phyloP scores from a whole-genome alignment of 2,797 vertebrate species.

The Pangasius krempfi region DNA sequence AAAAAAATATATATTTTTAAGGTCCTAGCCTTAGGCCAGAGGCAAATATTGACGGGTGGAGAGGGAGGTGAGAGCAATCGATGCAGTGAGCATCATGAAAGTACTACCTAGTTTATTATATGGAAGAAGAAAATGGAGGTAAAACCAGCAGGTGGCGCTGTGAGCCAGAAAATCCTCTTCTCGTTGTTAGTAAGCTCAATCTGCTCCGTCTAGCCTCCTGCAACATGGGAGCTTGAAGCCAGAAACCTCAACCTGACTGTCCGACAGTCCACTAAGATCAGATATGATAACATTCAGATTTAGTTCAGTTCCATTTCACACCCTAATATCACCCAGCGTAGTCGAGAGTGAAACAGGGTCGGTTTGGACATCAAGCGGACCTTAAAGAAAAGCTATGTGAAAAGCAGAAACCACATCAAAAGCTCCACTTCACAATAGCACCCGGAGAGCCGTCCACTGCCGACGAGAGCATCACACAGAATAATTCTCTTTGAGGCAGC shows the following conservation, averaged over 20 bases:
- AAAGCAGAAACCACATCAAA: slow-evolving; percentile 40
- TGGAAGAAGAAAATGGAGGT: background rate
- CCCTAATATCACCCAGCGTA: background rate
- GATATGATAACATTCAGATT: background rate
- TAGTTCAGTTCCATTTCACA: background rate
- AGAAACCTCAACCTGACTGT: background rate
- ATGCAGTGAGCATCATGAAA: slow-evolving; percentile 6
- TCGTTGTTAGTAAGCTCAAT: background rate
- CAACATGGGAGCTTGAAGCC: background rate
- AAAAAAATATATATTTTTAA: slow-evolving; percentile 28
- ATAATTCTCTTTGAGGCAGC: slow-evolving; percentile 43
- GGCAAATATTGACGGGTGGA: slow-evolving; percentile 30
- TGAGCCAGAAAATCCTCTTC: slow-evolving; percentile 48
- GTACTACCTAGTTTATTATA: slow-evolving; percentile 3
- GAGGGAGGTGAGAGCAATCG: slow-evolving; percentile 15
- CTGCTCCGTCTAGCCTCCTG: background rate
- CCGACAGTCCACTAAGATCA: background rate
- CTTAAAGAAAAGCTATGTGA: background rate
- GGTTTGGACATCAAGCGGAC: background rate
- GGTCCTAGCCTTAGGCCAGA: slow-evolving; percentile 20
- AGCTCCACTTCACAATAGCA: slow-evolving; percentile 27
- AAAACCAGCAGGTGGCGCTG: slow-evolving; percentile 61
- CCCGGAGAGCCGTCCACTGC: background rate
- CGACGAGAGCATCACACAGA: slow-evolving; percentile 28
- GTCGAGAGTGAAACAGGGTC: background rate